phyloP scores from a whole-genome alignment of 1,140 invertebrate species.

The Gonioctena quinquepunctata region DNA sequence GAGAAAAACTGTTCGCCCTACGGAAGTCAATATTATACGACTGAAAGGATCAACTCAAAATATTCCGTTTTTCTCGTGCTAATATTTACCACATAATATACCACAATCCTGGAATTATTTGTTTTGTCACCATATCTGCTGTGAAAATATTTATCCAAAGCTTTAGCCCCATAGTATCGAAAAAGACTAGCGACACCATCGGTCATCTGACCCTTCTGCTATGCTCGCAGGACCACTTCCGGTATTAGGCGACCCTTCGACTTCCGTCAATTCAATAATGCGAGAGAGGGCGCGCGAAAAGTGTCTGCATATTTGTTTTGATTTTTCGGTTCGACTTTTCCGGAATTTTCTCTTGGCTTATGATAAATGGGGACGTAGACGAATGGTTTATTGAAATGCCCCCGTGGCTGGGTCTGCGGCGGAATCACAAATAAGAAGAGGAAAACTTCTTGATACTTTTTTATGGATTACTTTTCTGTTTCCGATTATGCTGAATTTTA shows the following conservation, averaged over 20 bases:
- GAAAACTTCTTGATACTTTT: constrained; percentile 22
- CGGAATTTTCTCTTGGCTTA: constrained; percentile 18
- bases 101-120: constrained; percentile 26
- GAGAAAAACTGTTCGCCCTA: no score
- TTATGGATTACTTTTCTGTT: constrained; percentile 36
- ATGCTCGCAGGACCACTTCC: constrained; percentile 32
- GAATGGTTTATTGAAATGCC: constrained; percentile 51
- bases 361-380: constrained; percentile 47
- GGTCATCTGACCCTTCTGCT: constrained; percentile 31
- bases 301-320: constrained; percentile 50
- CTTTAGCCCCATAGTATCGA: constrained; percentile 18
- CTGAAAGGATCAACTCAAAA: no score
- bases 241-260: constrained; percentile 34
- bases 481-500: constrained; percentile 28
- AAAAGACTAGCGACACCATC: constrained; percentile 27
- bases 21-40: no score
- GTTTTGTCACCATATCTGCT: constrained; percentile 17
- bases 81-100: background rate
- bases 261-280: constrained; percentile 47
- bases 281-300: constrained; percentile 32
- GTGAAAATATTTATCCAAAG: constrained; percentile 39
- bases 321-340: constrained; percentile 37
- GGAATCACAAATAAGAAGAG: constrained; percentile 41
- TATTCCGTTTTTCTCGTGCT: background rate
- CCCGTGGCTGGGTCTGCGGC: constrained; percentile 21